These are phyloP conservation scores for Holocentrus rufus DNA, from an alignment of 2,797 vertebrate genomes.

Conservation along the genomic window DNA sequence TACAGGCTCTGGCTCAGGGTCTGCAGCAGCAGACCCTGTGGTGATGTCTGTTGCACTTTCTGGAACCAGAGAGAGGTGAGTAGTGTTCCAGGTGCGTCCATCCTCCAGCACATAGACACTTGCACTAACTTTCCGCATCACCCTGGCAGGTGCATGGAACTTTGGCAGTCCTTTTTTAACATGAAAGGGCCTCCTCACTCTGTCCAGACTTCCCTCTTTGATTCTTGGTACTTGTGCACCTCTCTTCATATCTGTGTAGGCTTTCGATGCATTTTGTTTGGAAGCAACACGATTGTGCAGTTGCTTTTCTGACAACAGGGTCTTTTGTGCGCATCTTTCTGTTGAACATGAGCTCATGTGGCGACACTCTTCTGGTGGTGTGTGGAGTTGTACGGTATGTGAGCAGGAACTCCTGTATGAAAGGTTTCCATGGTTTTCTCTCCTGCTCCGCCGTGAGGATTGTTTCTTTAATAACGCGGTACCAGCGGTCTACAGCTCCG, in stretches of 20 bases:
- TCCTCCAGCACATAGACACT: neutral
- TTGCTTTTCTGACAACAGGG: neutral
- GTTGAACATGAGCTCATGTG: neutral
- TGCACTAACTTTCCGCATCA: neutral
- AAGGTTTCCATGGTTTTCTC: too few relatives aligned
- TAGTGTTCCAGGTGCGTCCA: neutral
- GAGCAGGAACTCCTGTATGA: too few relatives aligned
- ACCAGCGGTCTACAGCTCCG: too few relatives aligned
- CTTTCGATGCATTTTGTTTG: too few relatives aligned
- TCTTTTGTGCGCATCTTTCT: neutral
- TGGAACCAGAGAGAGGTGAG: neutral
- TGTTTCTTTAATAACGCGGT: too few relatives aligned
- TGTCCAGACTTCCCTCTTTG: neutral
- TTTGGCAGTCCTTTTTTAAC: neutral
- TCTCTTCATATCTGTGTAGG: neutral
- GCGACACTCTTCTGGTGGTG: neutral
- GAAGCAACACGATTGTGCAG: neutral
- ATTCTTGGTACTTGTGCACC: neutral
- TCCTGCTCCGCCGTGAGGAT: too few relatives aligned
- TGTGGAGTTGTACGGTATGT: too few relatives aligned
- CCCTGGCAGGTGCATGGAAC: neutral
- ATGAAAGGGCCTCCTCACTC: neutral
- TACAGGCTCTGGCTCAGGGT: neutral
- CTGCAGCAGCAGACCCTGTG: neutral
- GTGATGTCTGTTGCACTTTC: neutral